A percentile compares a stretch with the other conserved stretches of the same genome.
Conservation (phyloP, 2,888 invertebrate species). For the Dynastes grantii region DNA sequence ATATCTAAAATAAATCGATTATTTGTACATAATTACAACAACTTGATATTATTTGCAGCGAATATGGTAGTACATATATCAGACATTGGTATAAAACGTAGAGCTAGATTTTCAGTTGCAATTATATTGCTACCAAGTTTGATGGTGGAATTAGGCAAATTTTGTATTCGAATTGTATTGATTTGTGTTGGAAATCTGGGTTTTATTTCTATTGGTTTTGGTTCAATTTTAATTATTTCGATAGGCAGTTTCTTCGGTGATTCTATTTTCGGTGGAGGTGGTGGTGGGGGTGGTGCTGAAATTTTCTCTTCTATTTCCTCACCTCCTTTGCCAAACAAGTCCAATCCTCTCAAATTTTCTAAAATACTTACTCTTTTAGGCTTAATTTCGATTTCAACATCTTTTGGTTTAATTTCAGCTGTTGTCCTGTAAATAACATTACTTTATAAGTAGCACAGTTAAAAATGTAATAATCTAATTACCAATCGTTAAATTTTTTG, state of each 20-base stretch:
- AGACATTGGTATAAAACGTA: slow-evolving; percentile 39
- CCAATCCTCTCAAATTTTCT: slow-evolving; percentile 47
- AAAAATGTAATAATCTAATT: slow-evolving; percentile 9
- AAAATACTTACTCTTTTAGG: slow-evolving; percentile 40
- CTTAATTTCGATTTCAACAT: slow-evolving; percentile 46
- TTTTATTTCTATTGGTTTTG: slow-evolving; percentile 16
- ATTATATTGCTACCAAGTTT: slow-evolving; percentile 20
- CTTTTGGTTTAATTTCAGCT: slow-evolving; percentile 42
- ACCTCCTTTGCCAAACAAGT: slow-evolving; percentile 48
- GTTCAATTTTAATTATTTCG: slow-evolving; percentile 9
- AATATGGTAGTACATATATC: slow-evolving; percentile 34
- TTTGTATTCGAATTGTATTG: slow-evolving; percentile 27
- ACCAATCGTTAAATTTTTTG: slow-evolving; percentile 73
- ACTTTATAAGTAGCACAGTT: background rate
- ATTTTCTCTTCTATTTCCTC: slow-evolving; percentile 37
- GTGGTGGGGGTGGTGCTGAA: background rate
- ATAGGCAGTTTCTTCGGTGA: slow-evolving; percentile 14
- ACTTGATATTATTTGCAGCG: slow-evolving; percentile 30
- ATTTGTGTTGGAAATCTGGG: background rate
- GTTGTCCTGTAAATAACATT: slow-evolving; percentile 33
- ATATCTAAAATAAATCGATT: background rate
- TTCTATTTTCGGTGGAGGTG: background rate
- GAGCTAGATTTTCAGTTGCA: slow-evolving; percentile 30
- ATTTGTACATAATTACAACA: slow-evolving; percentile 25
- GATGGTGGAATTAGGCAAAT: background rate